phyloP scores from a whole-genome alignment of 2,113 vertebrate species.

The Setophaga coronata region DNA sequence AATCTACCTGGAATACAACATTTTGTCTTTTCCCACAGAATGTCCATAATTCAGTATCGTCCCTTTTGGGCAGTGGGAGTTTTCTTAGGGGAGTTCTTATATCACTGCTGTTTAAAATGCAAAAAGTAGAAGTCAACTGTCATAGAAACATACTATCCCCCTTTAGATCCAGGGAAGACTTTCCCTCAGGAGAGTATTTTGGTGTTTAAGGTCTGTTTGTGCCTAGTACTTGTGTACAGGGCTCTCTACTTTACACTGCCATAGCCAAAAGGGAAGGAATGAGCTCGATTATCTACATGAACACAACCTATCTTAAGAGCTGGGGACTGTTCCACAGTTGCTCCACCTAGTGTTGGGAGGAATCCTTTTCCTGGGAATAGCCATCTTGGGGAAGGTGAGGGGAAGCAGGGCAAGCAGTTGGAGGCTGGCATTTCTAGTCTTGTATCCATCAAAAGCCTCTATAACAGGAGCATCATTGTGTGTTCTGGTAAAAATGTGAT shows the following conservation, averaged over 20 bases:
- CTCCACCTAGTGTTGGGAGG: background rate
- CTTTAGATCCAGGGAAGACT: background rate
- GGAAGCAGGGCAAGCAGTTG: background rate
- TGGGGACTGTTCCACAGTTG: background rate
- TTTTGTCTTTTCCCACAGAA: background rate
- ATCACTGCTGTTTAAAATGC: background rate
- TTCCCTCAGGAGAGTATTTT: background rate
- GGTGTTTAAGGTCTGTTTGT: background rate
- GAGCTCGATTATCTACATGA: background rate
- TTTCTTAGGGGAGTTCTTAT: background rate
- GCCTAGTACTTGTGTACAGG: background rate
- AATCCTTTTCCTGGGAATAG: background rate
- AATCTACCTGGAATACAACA: background rate
- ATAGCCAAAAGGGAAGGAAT: background rate
- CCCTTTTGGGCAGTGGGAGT: background rate
- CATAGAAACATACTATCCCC: background rate
- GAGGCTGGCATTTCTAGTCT: background rate
- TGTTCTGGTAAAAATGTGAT: background rate
- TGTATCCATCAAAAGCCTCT: background rate
- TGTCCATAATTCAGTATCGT: background rate
- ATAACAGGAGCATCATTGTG: background rate
- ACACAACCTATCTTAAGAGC: background rate
- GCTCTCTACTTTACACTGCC: background rate
- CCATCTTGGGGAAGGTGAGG: background rate
- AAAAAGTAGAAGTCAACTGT: background rate